Conservation (phyloP, 2,113 vertebrate genomes). For the Maccullochella peelii region DNA sequence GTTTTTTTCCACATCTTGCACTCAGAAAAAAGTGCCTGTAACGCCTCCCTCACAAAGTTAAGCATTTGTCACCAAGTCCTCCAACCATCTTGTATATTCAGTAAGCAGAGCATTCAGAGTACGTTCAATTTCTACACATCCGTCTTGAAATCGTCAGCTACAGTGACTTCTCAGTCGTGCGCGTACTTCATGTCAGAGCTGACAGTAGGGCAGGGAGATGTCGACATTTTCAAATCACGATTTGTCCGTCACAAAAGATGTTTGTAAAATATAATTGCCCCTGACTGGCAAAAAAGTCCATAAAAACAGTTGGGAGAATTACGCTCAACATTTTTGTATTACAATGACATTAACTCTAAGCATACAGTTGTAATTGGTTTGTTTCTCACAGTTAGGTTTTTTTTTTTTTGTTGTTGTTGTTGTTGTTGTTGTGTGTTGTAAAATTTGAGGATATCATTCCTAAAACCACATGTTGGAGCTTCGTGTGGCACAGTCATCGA, state of each 20-base stretch:
- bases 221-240: neutral
- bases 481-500: neutral
- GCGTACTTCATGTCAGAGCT: neutral
- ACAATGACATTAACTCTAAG: neutral
- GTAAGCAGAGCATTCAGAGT: neutral
- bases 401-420: neutral
- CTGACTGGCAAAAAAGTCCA: too few species aligned
- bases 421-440: too few species aligned
- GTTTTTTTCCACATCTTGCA: neutral
- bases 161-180: neutral
- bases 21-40: neutral
- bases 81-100: neutral
- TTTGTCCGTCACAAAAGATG: neutral
- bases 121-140: neutral
- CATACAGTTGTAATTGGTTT: neutral
- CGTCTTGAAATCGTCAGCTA: neutral
- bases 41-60: too few species aligned
- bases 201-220: neutral
- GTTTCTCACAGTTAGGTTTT: neutral
- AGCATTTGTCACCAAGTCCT: too few species aligned
- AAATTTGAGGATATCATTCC: too few species aligned
- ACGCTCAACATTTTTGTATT: neutral
- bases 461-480: neutral
- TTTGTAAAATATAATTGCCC: too few species aligned
- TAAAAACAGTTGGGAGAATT: neutral